Conservation (phyloP, 2,113 vertebrate genomes). For the Leptodactylus fuscus region DNA sequence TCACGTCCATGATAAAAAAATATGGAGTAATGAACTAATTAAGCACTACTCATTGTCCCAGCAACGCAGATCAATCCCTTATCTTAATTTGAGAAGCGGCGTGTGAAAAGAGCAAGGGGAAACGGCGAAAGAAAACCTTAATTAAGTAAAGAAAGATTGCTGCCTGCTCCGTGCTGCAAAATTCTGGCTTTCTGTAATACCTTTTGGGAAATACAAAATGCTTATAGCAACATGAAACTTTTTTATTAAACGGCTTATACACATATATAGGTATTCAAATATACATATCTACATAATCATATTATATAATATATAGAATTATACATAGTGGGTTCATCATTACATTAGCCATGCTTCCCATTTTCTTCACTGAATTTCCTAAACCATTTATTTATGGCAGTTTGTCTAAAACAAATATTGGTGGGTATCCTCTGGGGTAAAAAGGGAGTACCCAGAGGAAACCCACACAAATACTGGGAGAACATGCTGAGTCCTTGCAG, state of each 20-base stretch:
- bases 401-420: too few relatives aligned
- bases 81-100: constrained; percentile 56
- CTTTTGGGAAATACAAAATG: constrained; percentile 35
- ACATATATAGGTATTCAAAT: too few relatives aligned
- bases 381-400: neutral
- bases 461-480: too few relatives aligned
- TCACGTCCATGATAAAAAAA: constrained; percentile 40
- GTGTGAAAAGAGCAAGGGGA: constrained; percentile 54
- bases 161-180: constrained; percentile 28
- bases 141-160: constrained; percentile 45
- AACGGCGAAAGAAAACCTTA: constrained; percentile 50
- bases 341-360: neutral
- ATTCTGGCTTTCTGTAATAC: neutral
- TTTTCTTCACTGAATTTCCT: neutral
- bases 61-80: constrained; percentile 58
- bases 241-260: constrained; percentile 32
- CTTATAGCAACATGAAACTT: constrained; percentile 31
- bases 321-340: constrained; percentile 35
- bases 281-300: too few relatives aligned
- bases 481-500: too few relatives aligned
- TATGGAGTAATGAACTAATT: constrained; percentile 60
- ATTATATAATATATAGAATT: too few relatives aligned
- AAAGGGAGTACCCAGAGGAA: too few relatives aligned
- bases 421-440: too few relatives aligned
- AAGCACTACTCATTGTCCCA: constrained; percentile 59